phyloP scores from a whole-genome alignment of 2,888 invertebrate genomes.

The Drosophila leonis region DNA sequence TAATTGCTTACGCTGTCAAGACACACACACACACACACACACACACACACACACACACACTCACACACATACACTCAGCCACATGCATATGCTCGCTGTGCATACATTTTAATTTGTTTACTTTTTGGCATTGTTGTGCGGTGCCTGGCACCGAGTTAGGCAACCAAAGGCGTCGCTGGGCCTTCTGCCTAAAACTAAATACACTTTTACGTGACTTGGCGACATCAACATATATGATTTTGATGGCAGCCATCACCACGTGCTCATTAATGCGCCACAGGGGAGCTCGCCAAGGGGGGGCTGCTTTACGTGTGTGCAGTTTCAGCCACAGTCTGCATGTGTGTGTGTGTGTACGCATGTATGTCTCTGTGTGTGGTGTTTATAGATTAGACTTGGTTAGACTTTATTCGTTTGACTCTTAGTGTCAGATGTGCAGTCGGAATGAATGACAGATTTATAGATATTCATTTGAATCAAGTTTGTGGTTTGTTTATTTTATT shows the following conservation, averaged over 20 bases:
- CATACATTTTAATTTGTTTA: conserved; percentile 79
- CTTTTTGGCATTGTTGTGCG: conserved; percentile 69
- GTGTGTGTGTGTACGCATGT: not conserved
- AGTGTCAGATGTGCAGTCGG: not conserved
- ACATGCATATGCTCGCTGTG: conserved; percentile 49
- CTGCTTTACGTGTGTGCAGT: conserved; percentile 26
- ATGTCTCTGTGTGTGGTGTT: conserved; percentile 1
- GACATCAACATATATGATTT: conserved; percentile 72
- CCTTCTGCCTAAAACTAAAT: conserved; percentile 64
- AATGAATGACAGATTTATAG: not conserved
- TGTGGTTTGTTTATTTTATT: not conserved
- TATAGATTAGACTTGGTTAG: conserved; percentile 24
- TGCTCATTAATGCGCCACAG: conserved; percentile 54
- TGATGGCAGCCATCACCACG: conserved; percentile 55
- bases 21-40: conserved; percentile 41
- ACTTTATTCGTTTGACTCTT: conserved; percentile 24
- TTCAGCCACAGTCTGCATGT: conserved; percentile 3
- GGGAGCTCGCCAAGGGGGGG: conserved; percentile 6
- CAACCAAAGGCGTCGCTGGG: conserved; percentile 34
- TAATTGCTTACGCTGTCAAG: conserved; percentile 67
- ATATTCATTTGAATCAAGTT: not conserved
- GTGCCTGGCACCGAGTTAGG: conserved; percentile 50
- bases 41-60: conserved; percentile 20
- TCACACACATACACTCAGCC: conserved; percentile 9
- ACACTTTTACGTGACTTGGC: conserved; percentile 77